Percentiles rank a stretch among this genome's conserved stretches.
These are phyloP conservation scores for Thyatira batis DNA, from an alignment of 2,888 invertebrate genomes.

Conservation along the genomic window DNA sequence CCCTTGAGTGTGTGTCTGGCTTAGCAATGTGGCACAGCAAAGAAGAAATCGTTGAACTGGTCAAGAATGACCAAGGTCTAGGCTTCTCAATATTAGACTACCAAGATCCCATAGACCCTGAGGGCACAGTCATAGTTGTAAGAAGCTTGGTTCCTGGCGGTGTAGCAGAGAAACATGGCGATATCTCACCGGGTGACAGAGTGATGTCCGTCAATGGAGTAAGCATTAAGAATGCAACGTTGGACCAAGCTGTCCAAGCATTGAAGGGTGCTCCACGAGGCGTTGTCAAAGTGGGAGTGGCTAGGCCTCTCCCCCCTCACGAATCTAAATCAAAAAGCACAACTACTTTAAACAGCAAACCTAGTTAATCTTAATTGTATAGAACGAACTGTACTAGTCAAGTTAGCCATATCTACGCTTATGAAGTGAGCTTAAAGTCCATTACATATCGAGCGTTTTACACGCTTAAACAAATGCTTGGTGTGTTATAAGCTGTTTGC, in stretches of 20 bases:
- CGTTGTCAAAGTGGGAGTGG: conserved; percentile 94
- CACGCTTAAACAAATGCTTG: conserved; percentile 29
- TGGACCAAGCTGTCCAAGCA: conserved; percentile 97
- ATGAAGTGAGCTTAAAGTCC: conserved; percentile 45
- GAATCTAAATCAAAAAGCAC: conserved; percentile 71
- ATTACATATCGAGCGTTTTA: conserved; percentile 52
- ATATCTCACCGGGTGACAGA: conserved; percentile 97
- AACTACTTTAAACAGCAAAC: conserved; percentile 62
- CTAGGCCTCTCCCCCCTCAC: conserved; percentile 87
- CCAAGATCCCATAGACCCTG: conserved; percentile 97
- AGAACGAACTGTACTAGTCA: conserved; percentile 65
- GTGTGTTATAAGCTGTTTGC: conserved; percentile 16
- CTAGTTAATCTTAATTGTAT: conserved; percentile 65
- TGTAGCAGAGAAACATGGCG: conserved; percentile 97
- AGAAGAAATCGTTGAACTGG: conserved; percentile 94
- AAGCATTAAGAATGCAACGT: conserved; percentile 93
- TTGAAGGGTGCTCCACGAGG: conserved; percentile 97
- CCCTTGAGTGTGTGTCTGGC: conserved; percentile 96
- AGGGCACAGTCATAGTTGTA: conserved; percentile 98
- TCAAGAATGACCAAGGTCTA: conserved; percentile 97
- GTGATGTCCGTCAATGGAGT: conserved; percentile 95
- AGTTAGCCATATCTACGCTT: conserved; percentile 69
- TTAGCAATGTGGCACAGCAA: conserved; percentile 98
- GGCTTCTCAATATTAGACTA: conserved; percentile 99
- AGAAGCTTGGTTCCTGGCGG: conserved; percentile 98